These are phyloP conservation scores for Trachemys scripta DNA, from an alignment of 2,113 vertebrate species.

Conservation along the genomic window DNA sequence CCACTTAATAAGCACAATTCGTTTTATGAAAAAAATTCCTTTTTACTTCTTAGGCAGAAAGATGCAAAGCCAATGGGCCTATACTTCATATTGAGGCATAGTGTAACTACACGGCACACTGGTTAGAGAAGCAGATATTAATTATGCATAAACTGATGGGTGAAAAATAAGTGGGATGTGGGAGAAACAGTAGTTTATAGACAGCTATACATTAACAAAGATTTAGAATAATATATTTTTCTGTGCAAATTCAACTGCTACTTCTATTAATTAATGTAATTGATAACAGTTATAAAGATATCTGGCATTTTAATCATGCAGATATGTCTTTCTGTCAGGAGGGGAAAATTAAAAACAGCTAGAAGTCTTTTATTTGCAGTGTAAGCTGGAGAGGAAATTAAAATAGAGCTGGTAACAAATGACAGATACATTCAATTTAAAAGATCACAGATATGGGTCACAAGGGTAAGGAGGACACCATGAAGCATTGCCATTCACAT, in stretches of 20 bases:
- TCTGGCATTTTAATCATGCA: constrained; percentile 81
- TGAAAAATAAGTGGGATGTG: constrained; percentile 1
- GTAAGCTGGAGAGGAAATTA: constrained; percentile 75
- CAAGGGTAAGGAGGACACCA: neutral
- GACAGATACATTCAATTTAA: constrained; percentile 45
- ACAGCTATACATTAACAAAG: constrained; percentile 60
- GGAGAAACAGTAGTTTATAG: constrained; percentile 43
- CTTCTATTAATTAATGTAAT: constrained; percentile 82
- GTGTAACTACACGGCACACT: neutral
- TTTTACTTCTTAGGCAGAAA: constrained; percentile 10
- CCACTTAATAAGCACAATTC: constrained; percentile 16
- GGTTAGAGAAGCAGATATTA: constrained; percentile 41
- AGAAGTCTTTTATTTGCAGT: constrained; percentile 74
- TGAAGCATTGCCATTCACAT: neutral
- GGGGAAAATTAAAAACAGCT: constrained; percentile 77
- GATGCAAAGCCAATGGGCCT: neutral
- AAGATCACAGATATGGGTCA: constrained; percentile 42
- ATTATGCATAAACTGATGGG: constrained; percentile 51
- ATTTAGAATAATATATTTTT: constrained; percentile 43
- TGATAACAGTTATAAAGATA: constrained; percentile 79
- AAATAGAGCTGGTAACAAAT: constrained; percentile 64
- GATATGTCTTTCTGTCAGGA: constrained; percentile 78
- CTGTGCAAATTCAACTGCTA: constrained; percentile 58
- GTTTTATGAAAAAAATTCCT: neutral
- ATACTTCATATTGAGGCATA: constrained; percentile 4